These are phyloP conservation scores for Caenorhabditis zanzibari DNA, from an alignment of 2,888 invertebrate species.

Conservation along the genomic window DNA sequence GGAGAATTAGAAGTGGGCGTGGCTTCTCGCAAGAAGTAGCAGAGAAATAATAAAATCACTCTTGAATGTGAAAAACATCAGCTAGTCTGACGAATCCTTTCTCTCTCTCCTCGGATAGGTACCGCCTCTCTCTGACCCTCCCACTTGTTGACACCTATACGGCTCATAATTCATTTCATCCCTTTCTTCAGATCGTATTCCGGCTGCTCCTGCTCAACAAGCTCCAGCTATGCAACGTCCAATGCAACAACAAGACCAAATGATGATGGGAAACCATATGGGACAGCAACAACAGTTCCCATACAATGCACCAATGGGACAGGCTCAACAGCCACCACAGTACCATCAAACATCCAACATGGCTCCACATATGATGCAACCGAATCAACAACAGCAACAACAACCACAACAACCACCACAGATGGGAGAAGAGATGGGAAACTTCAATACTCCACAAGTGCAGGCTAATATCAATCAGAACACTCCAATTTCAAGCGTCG, in stretches of 20 bases:
- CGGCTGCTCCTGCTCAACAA: slow-evolving; percentile 5
- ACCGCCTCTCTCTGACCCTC: slow-evolving; percentile 41
- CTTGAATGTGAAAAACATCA: slow-evolving; percentile 40
- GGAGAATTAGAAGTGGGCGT: background rate
- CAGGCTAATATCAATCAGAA: slow-evolving; percentile 37
- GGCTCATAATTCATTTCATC: slow-evolving; percentile 35
- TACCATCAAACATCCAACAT: slow-evolving; percentile 34
- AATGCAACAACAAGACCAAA: slow-evolving; percentile 47
- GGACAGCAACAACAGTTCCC: slow-evolving; percentile 29
- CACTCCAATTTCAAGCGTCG: slow-evolving; percentile 64
- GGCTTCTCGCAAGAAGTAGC: background rate
- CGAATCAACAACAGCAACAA: slow-evolving; percentile 14
- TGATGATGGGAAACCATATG: slow-evolving; percentile 54
- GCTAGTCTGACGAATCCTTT: slow-evolving; percentile 42
- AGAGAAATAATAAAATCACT: slow-evolving; percentile 38
- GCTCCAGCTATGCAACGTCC: slow-evolving; percentile 1
- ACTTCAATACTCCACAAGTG: slow-evolving; percentile 52
- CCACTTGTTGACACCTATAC: slow-evolving; percentile 47
- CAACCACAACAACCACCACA: slow-evolving; percentile 34
- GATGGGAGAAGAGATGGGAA: slow-evolving; percentile 21
- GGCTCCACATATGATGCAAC: slow-evolving; percentile 46
- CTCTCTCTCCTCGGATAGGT: background rate
- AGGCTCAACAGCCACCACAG: slow-evolving; percentile 30
- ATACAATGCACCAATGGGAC: slow-evolving; percentile 21
- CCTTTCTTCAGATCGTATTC: slow-evolving; percentile 48